Base-by-base conservation (phyloP, 2,888 invertebrate genomes). In the Flexamia atlantica region DNA sequence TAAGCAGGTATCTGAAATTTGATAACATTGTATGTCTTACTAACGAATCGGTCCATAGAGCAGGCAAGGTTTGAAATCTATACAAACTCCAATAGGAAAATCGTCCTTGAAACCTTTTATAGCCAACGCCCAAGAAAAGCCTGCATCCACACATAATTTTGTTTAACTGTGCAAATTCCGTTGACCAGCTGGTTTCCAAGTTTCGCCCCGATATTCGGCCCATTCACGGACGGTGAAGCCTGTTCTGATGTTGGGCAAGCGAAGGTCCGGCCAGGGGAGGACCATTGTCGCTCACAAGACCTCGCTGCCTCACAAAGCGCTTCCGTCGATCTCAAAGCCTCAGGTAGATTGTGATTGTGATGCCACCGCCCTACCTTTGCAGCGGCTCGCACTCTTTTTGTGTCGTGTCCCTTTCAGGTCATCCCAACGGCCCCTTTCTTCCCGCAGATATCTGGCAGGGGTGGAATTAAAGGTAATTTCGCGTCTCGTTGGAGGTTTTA, bases 381-480 rank as follows among this genome's bases (percentile, higher is more conserved):
- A 20, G 9, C 64, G 17, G 14, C 64, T 25, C 14, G 28, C 25
- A 14, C 64, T 64, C 28, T 64, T 25, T 28, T 28, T 28, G 25
- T 28, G 25, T 64, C 28, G 12, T 14, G 30, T 64, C 64, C 64
- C 64, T 28, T 28, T 64, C 10, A 1, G 25, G 28, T 14, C 64
- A 30, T 28, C 30, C 64, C 64, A 64, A 64, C 64, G 64, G 64
- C 28, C 20, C 64, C 30, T 30, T 30, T 64, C 64, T 30, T 64
- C 28, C 30, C 64, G 14, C 17, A 23, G 53, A 23, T n/a, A 23
- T 23, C 23, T 23, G 53, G 23, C 64, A 64, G 64, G 64, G 64
- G 64, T 64, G 64, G 64, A 64, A 64, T 64, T 64, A 64, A 28
- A 28, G 64, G 64, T 30, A 64, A 64, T 64, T 64, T 64, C 30